These are phyloP conservation scores for Protonemura montana DNA, from an alignment of 2,888 invertebrate genomes.

Conservation along the genomic window DNA sequence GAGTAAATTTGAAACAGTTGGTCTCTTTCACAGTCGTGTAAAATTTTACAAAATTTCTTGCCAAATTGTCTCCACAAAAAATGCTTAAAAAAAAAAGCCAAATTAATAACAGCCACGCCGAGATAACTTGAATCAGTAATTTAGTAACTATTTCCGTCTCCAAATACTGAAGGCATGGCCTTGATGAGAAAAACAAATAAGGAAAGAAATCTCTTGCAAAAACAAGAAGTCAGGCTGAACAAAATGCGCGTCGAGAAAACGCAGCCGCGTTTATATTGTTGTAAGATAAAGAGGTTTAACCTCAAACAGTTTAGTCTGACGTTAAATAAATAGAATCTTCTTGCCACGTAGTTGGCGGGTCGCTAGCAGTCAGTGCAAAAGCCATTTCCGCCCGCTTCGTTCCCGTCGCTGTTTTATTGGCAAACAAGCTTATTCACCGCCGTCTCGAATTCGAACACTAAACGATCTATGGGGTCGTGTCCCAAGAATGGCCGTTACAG, in stretches of 20 bases:
- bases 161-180: too few relatives aligned
- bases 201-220: too few relatives aligned
- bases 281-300: background rate
- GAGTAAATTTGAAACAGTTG: too few relatives aligned
- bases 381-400: background rate
- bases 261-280: background rate
- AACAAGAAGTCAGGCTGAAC: too few relatives aligned
- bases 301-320: background rate
- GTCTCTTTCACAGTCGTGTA: too few relatives aligned
- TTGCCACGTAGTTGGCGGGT: background rate
- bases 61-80: too few relatives aligned
- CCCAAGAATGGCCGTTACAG: constrained; percentile 1
- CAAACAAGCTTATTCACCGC: background rate
- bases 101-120: too few relatives aligned
- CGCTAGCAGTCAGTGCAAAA: background rate
- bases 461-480: constrained; percentile 36
- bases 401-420: background rate
- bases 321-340: constrained; percentile 7
- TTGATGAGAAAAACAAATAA: too few relatives aligned
- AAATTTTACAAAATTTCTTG: too few relatives aligned
- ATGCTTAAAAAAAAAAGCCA: too few relatives aligned
- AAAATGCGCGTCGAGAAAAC: background rate
- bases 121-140: too few relatives aligned
- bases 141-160: too few relatives aligned
- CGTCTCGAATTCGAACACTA: constrained; percentile 16